A percentile compares a stretch with the other conserved stretches of the same genome.
Conservation (phyloP, 2,888 invertebrate species). For the Conops quadrifasciatus region DNA sequence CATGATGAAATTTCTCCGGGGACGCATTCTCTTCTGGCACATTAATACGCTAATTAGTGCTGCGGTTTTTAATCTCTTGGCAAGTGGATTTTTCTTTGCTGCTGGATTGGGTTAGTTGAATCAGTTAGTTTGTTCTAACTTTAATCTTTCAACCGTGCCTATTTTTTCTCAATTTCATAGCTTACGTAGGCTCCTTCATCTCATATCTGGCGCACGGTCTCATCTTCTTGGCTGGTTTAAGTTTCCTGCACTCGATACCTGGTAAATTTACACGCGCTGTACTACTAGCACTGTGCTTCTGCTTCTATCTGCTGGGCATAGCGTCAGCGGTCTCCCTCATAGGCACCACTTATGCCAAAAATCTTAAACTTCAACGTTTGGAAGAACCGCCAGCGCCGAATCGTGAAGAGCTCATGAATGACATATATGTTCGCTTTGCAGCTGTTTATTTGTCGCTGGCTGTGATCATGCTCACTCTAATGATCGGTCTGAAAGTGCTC, state of each 20-base stretch:
- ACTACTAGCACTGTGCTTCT: conserved; percentile 53
- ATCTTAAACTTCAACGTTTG: conserved; percentile 38
- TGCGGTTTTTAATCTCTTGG: conserved; percentile 52
- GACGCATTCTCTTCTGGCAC: conserved; percentile 58
- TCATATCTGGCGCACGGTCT: conserved; percentile 59
- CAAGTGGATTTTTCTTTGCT: conserved; percentile 60
- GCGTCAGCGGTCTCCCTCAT: conserved; percentile 57
- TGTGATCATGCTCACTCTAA: conserved; percentile 46
- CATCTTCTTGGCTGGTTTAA: conserved; percentile 56
- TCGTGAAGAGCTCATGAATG: conserved; percentile 48
- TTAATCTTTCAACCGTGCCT: not conserved
- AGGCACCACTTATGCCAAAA: conserved; percentile 49
- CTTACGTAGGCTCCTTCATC: conserved; percentile 57
- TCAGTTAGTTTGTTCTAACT: not conserved
- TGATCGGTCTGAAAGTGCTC: conserved; percentile 54
- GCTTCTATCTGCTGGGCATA: conserved; percentile 57
- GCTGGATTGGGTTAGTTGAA: conserved; percentile 55
- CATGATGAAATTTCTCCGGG: conserved; percentile 52
- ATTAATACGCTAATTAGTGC: conserved; percentile 51
- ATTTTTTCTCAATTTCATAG: conserved; percentile 44
- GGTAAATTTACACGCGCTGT: conserved; percentile 53
- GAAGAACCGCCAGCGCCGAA: conserved; percentile 26
- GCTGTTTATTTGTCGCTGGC: conserved; percentile 54
- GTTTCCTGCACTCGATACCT: conserved; percentile 56
- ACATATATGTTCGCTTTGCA: conserved; percentile 57